Percentiles rank a stretch among this genome's conserved stretches.
Evolutionary conservation across 2,797 vertebrate species (phyloP).

Genomic region (Prunella strophiata): DNA sequence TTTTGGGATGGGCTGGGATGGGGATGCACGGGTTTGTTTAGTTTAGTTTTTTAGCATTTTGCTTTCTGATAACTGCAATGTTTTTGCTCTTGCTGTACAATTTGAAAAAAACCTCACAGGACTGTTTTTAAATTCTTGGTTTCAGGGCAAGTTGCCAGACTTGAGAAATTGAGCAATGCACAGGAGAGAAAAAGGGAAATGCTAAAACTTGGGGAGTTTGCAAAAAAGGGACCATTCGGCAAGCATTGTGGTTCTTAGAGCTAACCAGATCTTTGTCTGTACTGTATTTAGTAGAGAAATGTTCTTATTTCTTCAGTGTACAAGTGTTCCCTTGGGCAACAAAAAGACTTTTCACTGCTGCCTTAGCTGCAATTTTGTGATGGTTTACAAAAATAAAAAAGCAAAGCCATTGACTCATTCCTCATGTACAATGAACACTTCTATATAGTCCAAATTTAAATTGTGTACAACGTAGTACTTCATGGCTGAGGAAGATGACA

Average conservation of each 20-base stretch:
- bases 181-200: neutral
- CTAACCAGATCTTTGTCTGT: neutral
- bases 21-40: neutral
- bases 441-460: neutral
- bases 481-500: neutral
- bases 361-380: neutral
- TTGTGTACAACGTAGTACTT: neutral
- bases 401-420: neutral
- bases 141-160: neutral
- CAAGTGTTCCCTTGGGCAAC: neutral
- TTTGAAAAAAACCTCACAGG: neutral
- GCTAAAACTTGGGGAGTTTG: neutral
- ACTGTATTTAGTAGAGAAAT: neutral
- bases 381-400: neutral
- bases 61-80: neutral
- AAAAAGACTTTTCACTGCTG: neutral
- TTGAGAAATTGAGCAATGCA: neutral
- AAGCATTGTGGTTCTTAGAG: neutral
- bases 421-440: neutral
- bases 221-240: neutral
- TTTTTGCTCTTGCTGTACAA: neutral
- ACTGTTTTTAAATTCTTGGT: neutral
- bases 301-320: neutral
- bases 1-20: fast-evolving
- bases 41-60: neutral